These are phyloP conservation scores for Chelon labrosus DNA, from an alignment of 2,797 vertebrate species.

Conservation along the genomic window DNA sequence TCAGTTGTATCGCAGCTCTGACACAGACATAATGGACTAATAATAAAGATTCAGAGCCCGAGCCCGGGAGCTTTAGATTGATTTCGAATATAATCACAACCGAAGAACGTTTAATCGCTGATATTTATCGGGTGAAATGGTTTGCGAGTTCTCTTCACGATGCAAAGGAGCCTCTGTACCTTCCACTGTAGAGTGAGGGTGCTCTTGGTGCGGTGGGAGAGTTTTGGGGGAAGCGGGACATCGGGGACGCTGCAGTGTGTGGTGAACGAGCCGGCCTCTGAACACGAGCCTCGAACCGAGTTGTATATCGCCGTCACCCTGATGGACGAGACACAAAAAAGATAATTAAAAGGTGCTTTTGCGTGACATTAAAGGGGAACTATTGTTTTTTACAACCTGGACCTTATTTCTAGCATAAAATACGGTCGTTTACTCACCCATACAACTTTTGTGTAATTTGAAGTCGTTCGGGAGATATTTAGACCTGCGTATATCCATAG, in stretches of 20 bases:
- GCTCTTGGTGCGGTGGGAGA: conserved; percentile 94
- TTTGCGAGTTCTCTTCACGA: not conserved
- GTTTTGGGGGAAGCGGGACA: conserved; percentile 91
- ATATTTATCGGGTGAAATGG: not conserved
- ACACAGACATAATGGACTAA: not conserved
- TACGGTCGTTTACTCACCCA: too few relatives aligned
- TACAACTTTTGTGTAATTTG: too few relatives aligned
- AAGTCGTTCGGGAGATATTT: too few relatives aligned
- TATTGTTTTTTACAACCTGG: too few relatives aligned
- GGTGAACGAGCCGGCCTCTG: conserved; percentile 92
- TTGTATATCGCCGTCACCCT: conserved; percentile 94
- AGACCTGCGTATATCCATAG: too few relatives aligned
- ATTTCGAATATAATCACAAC: not conserved
- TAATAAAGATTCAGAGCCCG: not conserved
- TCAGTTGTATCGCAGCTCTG: too few relatives aligned
- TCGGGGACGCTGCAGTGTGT: conserved; percentile 95
- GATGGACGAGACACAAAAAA: conserved; percentile 7
- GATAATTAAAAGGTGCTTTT: not conserved
- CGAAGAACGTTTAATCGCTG: not conserved
- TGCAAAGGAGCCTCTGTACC: conserved; percentile 77
- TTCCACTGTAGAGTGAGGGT: conserved; percentile 97
- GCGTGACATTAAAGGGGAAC: not conserved
- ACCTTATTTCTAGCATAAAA: too few relatives aligned
- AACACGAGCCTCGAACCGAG: conserved; percentile 92
- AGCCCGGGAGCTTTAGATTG: not conserved